These are phyloP conservation scores for Zosterops japonicus DNA, from an alignment of 2,113 vertebrate genomes.

Conservation along the genomic window DNA sequence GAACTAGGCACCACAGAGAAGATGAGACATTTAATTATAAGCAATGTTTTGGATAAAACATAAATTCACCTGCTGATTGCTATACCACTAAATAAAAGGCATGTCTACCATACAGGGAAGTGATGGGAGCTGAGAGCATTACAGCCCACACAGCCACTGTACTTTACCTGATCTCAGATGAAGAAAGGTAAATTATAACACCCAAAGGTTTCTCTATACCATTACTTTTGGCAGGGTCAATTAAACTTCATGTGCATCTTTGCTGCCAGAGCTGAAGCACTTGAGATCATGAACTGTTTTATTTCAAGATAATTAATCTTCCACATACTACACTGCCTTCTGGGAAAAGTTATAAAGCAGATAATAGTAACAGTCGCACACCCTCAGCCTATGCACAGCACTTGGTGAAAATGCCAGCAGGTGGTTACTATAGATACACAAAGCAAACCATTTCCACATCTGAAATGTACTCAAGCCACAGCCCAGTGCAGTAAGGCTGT, in stretches of 20 bases:
- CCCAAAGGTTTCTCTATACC: not conserved
- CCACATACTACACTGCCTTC: not conserved
- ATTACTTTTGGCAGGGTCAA: not conserved
- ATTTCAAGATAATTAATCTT: constrained; percentile 9
- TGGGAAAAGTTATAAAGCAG: not conserved
- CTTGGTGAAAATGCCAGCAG: not conserved
- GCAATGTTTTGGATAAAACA: not conserved
- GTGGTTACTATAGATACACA: constrained; percentile 32
- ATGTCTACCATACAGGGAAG: not conserved
- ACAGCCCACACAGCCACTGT: not conserved
- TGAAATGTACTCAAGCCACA: not conserved
- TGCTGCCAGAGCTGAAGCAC: not conserved
- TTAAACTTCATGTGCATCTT: not conserved
- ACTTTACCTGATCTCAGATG: not conserved
- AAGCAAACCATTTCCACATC: not conserved
- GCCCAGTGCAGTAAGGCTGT: not conserved
- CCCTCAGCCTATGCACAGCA: not conserved
- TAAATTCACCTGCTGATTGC: not conserved
- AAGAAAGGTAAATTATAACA: not conserved
- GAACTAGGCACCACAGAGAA: not conserved
- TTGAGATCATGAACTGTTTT: constrained; percentile 1
- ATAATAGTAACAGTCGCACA: not conserved
- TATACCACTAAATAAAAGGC: not conserved
- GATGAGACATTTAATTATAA: not conserved
- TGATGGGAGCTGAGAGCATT: not conserved